phyloP scores from a whole-genome alignment of 2,113 vertebrate genomes.

The Caretta caretta region DNA sequence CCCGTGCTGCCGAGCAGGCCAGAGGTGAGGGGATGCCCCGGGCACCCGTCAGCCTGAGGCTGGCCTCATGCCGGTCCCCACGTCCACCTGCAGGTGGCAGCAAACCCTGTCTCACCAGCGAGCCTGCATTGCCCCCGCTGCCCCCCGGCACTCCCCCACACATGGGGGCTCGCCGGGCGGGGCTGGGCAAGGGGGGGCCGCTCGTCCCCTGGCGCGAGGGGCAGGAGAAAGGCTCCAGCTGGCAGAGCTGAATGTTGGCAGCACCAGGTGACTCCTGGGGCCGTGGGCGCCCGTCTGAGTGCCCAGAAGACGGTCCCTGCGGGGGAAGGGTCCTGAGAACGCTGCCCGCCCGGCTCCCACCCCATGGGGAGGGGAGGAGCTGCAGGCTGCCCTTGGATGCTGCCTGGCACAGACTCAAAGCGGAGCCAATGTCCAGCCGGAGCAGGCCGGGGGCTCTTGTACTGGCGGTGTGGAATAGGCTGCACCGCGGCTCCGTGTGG shows the following conservation, averaged over 20 bases:
- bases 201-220: too few species aligned
- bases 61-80: not conserved
- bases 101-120: not conserved
- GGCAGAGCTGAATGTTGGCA: too few species aligned
- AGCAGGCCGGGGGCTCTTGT: not conserved
- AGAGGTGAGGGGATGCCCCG: not conserved
- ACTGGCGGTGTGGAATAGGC: not conserved
- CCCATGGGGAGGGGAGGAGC: too few species aligned
- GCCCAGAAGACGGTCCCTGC: not conserved
- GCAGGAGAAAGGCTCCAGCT: too few species aligned
- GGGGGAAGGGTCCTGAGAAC: not conserved
- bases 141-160: not conserved
- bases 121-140: too few species aligned
- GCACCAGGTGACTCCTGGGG: too few species aligned
- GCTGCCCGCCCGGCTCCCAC: too few species aligned
- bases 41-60: not conserved
- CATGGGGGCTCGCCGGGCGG: too few species aligned
- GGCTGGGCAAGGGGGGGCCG: too few species aligned
- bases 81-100: not conserved
- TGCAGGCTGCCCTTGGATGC: too few species aligned
- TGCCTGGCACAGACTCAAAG: too few species aligned
- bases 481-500: not conserved
- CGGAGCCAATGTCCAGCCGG: not conserved
- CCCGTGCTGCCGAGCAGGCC: too few species aligned
- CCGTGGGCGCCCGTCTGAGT: not conserved